These are phyloP conservation scores for Drosophila funebris DNA, from an alignment of 1,140 invertebrate genomes.

Conservation along the genomic window DNA sequence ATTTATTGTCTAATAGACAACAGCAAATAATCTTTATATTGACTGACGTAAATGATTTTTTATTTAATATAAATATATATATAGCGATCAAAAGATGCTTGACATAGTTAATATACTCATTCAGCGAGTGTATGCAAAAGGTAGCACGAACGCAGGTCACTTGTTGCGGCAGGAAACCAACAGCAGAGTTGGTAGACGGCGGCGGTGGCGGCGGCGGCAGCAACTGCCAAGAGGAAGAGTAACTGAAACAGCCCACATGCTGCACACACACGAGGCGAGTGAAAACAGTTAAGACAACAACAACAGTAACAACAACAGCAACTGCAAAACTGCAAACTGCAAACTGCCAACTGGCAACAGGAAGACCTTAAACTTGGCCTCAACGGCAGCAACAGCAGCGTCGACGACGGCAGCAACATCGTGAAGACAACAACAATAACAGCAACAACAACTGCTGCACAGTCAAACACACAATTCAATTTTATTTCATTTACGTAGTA, in stretches of 20 bases:
- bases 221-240: constrained; percentile 57
- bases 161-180: constrained; percentile 63
- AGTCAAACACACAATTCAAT: constrained; percentile 79
- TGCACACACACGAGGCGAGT: constrained; percentile 61
- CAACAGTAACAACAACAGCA: constrained; percentile 46
- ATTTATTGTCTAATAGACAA: no score
- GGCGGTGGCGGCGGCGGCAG: constrained; percentile 11
- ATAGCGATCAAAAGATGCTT: no score
- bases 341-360: constrained; percentile 74
- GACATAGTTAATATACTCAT: constrained; percentile 1
- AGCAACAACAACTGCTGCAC: constrained; percentile 50
- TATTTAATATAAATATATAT: no score
- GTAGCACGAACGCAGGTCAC: constrained; percentile 63
- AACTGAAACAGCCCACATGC: constrained; percentile 67
- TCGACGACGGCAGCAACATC: constrained; percentile 67
- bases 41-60: no score
- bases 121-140: constrained; percentile 56
- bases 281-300: constrained; percentile 78
- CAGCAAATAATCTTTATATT: no score
- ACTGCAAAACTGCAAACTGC: constrained; percentile 12
- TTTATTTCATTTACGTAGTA: constrained; percentile 75
- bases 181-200: constrained; percentile 2
- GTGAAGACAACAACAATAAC: constrained; percentile 53
- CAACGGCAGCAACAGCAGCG: constrained; percentile 48
- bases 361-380: constrained; percentile 79